Base-by-base conservation (phyloP, 1,140 invertebrate species). In the Elymnias hypermnestra region DNA sequence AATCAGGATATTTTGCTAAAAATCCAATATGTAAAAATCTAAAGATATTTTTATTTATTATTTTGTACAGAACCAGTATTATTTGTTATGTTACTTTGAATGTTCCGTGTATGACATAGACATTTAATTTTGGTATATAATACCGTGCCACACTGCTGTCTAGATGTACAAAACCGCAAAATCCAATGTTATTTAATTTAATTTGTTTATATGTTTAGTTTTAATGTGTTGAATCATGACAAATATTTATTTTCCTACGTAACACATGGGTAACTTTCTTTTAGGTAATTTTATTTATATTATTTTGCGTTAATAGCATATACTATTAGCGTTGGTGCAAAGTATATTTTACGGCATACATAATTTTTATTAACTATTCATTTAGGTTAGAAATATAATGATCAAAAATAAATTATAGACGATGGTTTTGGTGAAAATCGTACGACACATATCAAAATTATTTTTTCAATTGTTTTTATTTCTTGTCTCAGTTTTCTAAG, bases 171-270 rank as follows among this genome's bases (percentile, higher is more conserved):
- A 76, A 77, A 69, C 57, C 59, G 13, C 53, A 17, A 42, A 37
- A 36, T 26, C 6, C 18, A 73, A 69, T 75, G 72, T 75, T 77
- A 73, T 71, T 70, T 61, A 65, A 56, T 57, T 51, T 64, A 43
- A 68, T 59, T 69, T 63, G 55, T 38, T 59, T 50, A 58, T 55
- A 65, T 63, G 58, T 70, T 67, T 72, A 69, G 58, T 49, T 54
- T 53, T 71, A 65, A 59, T 67, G 59, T 57, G 67, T 78, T 76
- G 50, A 72, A 78, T 75, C 77, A 82, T 82, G 77, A 82, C 72
- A 82, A 77, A 75, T 69, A 72, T 72, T 78, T 76, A 72, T 82
- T 78, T 76, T 73, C 68, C 47, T 68, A 58, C 61, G 17, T 28
- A 43, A 48, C 28, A 49, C 15, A 3, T 21, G 10, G 14, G 23